Evolutionary conservation across 2,888 invertebrate genomes (phyloP).

Genomic region (Lordiphosa fenestrarum): DNA sequence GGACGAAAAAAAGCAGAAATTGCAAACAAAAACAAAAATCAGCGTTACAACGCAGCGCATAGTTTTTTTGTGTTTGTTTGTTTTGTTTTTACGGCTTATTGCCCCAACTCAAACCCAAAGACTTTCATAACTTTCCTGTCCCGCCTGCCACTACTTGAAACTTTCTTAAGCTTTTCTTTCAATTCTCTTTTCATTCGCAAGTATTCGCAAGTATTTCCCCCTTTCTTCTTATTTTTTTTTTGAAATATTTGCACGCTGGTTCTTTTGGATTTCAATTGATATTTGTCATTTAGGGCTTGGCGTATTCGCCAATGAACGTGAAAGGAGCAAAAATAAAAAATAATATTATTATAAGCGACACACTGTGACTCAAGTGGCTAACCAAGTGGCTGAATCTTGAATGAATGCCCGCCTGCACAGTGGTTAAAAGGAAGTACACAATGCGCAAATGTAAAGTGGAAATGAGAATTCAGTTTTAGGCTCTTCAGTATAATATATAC

Average conservation of each 20-base stretch:
- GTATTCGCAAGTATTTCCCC: slow-evolving; percentile 50
- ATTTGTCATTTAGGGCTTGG: slow-evolving; percentile 30
- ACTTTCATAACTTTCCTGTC: slow-evolving; percentile 54
- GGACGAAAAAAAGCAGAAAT: slow-evolving; percentile 18
- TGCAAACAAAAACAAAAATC: slow-evolving; percentile 19
- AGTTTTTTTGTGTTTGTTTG: slow-evolving; percentile 34
- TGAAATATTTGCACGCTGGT: slow-evolving; percentile 34
- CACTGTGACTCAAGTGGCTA: slow-evolving; percentile 6
- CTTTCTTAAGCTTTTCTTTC: slow-evolving; percentile 45
- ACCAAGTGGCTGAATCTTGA: neutral
- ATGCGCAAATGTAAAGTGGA: too few relatives aligned
- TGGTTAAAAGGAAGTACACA: neutral
- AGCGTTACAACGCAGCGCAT: slow-evolving; percentile 14
- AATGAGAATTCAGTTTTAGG: too few relatives aligned
- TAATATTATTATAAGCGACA: slow-evolving; percentile 40
- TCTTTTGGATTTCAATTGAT: slow-evolving; percentile 35
- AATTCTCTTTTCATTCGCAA: slow-evolving; percentile 34
- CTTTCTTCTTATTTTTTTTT: slow-evolving; percentile 11
- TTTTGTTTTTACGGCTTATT: slow-evolving; percentile 68
- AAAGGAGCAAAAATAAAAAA: slow-evolving; percentile 11
- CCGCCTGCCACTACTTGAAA: slow-evolving; percentile 13
- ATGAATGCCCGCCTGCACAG: neutral
- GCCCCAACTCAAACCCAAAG: slow-evolving; percentile 45
- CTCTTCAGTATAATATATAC: too few relatives aligned
- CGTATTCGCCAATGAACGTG: neutral